These are phyloP conservation scores for Galerucella calmariensis DNA, from an alignment of 2,888 invertebrate species.

Conservation along the genomic window DNA sequence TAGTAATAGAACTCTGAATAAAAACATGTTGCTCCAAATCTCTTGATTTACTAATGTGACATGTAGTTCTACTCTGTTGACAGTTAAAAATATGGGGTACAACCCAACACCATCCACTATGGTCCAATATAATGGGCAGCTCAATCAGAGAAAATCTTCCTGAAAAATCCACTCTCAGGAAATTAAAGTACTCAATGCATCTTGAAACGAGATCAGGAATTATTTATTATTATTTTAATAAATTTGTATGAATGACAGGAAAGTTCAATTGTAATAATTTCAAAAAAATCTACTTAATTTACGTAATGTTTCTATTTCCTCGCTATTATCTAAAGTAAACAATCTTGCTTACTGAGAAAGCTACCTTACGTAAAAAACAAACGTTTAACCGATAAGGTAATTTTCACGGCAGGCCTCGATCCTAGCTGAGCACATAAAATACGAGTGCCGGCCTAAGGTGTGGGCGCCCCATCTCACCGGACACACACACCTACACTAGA, in stretches of 20 bases:
- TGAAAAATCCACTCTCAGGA: too few relatives aligned
- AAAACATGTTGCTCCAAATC: too few relatives aligned
- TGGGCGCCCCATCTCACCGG: slow-evolving; percentile 41
- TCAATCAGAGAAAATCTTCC: too few relatives aligned
- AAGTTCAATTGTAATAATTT: neutral
- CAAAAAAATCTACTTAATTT: neutral
- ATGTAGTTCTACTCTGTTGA: too few relatives aligned
- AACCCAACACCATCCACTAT: too few relatives aligned
- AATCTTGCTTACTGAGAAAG: slow-evolving; percentile 24
- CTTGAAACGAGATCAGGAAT: too few relatives aligned
- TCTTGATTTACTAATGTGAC: too few relatives aligned
- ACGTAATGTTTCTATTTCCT: neutral
- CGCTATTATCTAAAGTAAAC: slow-evolving; percentile 17
- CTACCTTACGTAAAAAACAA: slow-evolving; percentile 34
- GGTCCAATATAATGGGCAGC: too few relatives aligned
- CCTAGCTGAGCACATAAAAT: slow-evolving; percentile 37
- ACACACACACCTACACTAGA: slow-evolving; percentile 48
- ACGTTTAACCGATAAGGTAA: slow-evolving; percentile 40
- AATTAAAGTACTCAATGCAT: too few relatives aligned
- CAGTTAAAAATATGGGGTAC: too few relatives aligned
- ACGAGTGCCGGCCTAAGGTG: slow-evolving; percentile 38
- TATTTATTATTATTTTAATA: too few relatives aligned
- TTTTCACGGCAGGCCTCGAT: slow-evolving; percentile 36
- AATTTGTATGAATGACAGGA: neutral
- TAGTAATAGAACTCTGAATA: too few relatives aligned